A percentile compares a stretch with the other conserved stretches of the same genome.
phyloP scores from a whole-genome alignment of 1,140 invertebrate genomes.

The Lineus longissimus region DNA sequence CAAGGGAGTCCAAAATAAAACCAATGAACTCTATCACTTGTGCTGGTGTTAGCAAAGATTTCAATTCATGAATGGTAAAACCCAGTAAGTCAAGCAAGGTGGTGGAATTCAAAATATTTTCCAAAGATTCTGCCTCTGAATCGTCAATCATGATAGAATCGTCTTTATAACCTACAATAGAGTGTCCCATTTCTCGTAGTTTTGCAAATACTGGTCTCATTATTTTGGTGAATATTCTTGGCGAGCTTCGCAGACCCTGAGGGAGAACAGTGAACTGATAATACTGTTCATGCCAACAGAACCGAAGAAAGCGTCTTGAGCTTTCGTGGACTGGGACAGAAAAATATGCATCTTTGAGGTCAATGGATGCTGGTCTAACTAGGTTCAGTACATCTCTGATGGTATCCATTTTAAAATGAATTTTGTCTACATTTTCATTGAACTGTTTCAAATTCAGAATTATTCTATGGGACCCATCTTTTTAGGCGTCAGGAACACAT shows the following conservation, averaged over 20 bases:
- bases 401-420: too few relatives aligned
- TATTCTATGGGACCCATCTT: too few relatives aligned
- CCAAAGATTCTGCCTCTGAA: conserved; percentile 12
- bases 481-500: too few relatives aligned
- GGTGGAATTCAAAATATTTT: conserved; percentile 18
- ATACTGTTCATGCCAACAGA: background rate
- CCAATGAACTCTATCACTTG: conserved; percentile 14
- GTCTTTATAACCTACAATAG: background rate
- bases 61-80: conserved; percentile 21
- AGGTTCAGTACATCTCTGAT: too few relatives aligned
- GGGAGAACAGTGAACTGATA: conserved; percentile 8
- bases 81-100: conserved; percentile 10
- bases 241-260: background rate
- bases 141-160: conserved; percentile 7
- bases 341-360: too few relatives aligned
- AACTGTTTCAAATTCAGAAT: too few relatives aligned
- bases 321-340: too few relatives aligned
- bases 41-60: conserved; percentile 24
- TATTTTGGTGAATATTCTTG: conserved; percentile 4
- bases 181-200: background rate
- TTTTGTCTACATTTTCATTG: too few relatives aligned
- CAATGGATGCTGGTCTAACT: too few relatives aligned
- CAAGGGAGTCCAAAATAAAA: too few relatives aligned
- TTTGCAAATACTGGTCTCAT: conserved; percentile 4
- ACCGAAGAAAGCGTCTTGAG: background rate